phyloP scores from a whole-genome alignment of 2,888 invertebrate genomes.

The Cheilosia pagana region DNA sequence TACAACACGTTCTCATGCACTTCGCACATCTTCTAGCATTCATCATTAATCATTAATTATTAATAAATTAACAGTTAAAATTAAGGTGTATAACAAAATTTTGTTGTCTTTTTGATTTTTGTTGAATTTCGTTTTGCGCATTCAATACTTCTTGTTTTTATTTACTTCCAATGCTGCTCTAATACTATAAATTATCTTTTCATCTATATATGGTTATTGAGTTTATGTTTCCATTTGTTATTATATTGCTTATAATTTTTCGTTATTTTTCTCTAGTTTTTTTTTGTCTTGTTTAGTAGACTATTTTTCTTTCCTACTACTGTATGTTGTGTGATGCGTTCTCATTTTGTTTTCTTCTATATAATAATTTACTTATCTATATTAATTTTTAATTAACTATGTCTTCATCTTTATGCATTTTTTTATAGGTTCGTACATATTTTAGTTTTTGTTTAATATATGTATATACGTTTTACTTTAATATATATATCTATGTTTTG shows the following conservation, averaged over 20 bases:
- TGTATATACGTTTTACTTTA: constrained; percentile 76
- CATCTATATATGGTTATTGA: constrained; percentile 66
- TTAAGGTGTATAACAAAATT: constrained; percentile 74
- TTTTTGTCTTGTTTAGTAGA: constrained; percentile 74
- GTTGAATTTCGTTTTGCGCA: constrained; percentile 64
- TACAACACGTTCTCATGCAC: constrained; percentile 53
- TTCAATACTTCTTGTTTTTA: constrained; percentile 17
- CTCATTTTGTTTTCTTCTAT: constrained; percentile 68
- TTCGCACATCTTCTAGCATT: constrained; percentile 52
- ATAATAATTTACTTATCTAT: constrained; percentile 77
- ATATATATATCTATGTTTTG: constrained; percentile 68
- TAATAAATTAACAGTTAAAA: constrained; percentile 71
- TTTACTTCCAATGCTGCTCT: constrained; percentile 52
- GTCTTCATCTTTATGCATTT: constrained; percentile 74
- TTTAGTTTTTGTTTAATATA: constrained; percentile 64
- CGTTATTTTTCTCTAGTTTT: constrained; percentile 71
- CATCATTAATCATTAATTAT: constrained; percentile 52
- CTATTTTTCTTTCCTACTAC: constrained; percentile 71
- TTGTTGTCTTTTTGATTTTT: constrained; percentile 74
- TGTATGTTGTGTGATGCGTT: constrained; percentile 74
- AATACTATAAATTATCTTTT: constrained; percentile 66
- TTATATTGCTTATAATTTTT: constrained; percentile 75
- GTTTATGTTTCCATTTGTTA: constrained; percentile 65
- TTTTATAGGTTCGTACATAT: constrained; percentile 68
- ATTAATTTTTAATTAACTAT: constrained; percentile 76